Evolutionary conservation across 2,888 invertebrate genomes (phyloP).

Genomic region (Strigamia transsilvanica): DNA sequence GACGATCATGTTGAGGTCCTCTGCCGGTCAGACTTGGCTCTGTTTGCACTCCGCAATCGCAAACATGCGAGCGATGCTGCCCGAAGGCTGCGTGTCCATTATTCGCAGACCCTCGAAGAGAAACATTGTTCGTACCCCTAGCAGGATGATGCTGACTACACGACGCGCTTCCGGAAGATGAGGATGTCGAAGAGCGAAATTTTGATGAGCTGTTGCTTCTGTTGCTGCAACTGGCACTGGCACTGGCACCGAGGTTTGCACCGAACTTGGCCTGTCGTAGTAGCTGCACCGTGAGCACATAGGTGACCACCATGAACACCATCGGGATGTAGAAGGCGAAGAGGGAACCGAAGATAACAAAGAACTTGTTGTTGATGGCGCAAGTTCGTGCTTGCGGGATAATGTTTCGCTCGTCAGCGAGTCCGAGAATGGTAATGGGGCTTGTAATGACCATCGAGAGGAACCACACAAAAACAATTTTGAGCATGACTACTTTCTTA

Average conservation of each 20-base stretch:
- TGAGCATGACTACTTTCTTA: slow-evolving; percentile 73
- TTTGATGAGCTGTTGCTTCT: neutral
- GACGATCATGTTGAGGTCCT: neutral
- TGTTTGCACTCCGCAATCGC: slow-evolving; percentile 77
- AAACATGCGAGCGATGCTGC: slow-evolving; percentile 62
- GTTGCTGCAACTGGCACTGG: neutral
- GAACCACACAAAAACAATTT: slow-evolving; percentile 94
- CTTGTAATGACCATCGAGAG: slow-evolving; percentile 90
- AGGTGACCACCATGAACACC: slow-evolving; percentile 93
- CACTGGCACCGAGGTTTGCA: neutral
- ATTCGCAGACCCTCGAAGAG: neutral
- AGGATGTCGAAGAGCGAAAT: neutral
- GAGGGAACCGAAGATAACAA: slow-evolving; percentile 87
- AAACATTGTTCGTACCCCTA: neutral
- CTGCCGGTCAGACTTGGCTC: slow-evolving; percentile 70
- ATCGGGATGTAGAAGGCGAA: slow-evolving; percentile 96
- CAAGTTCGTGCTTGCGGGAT: slow-evolving; percentile 61
- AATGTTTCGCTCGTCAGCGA: slow-evolving; percentile 66
- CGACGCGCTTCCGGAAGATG: neutral
- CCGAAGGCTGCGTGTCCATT: slow-evolving; percentile 18
- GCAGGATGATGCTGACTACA: neutral
- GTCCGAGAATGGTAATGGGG: slow-evolving; percentile 72
- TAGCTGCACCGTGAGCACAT: slow-evolving; percentile 87
- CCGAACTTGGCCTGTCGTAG: slow-evolving; percentile 72
- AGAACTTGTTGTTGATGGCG: slow-evolving; percentile 64